Evolutionary conservation across 2,888 invertebrate genomes (phyloP).

Genomic region (Geotrupes spiniger): DNA sequence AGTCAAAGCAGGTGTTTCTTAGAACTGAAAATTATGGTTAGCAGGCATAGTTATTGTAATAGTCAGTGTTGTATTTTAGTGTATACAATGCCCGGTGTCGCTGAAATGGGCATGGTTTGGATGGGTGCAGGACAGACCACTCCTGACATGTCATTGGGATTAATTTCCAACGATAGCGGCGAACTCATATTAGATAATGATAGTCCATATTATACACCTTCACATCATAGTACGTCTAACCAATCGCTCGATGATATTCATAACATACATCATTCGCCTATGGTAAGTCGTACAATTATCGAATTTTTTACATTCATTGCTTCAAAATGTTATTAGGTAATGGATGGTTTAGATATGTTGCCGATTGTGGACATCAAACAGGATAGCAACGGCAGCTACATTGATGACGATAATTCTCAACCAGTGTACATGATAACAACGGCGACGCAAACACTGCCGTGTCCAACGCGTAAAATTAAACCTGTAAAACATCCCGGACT

Average conservation of each 20-base stretch:
- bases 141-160: conserved; percentile 52
- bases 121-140: conserved; percentile 60
- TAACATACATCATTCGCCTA: conserved; percentile 50
- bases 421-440: conserved; percentile 54
- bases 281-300: conserved; percentile 44
- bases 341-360: conserved; percentile 49
- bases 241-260: conserved; percentile 55
- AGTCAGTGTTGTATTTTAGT: conserved; percentile 29
- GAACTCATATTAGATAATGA: conserved; percentile 50
- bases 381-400: conserved; percentile 51
- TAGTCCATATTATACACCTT: conserved; percentile 50
- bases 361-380: conserved; percentile 47
- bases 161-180: conserved; percentile 43
- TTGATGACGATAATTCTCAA: conserved; percentile 50
- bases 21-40: neutral
- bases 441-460: conserved; percentile 56
- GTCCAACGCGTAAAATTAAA: conserved; percentile 63
- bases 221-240: conserved; percentile 49
- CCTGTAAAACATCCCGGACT: conserved; percentile 72
- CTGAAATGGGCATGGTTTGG: conserved; percentile 66
- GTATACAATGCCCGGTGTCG: conserved; percentile 55
- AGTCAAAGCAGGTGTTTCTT: neutral
- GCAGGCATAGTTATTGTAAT: neutral
- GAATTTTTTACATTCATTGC: conserved; percentile 9
- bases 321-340: conserved; percentile 36